Percentiles rank a stretch among this genome's conserved stretches.
These are phyloP conservation scores for Tetrax tetrax DNA, from an alignment of 2,113 vertebrate species.

Conservation along the genomic window DNA sequence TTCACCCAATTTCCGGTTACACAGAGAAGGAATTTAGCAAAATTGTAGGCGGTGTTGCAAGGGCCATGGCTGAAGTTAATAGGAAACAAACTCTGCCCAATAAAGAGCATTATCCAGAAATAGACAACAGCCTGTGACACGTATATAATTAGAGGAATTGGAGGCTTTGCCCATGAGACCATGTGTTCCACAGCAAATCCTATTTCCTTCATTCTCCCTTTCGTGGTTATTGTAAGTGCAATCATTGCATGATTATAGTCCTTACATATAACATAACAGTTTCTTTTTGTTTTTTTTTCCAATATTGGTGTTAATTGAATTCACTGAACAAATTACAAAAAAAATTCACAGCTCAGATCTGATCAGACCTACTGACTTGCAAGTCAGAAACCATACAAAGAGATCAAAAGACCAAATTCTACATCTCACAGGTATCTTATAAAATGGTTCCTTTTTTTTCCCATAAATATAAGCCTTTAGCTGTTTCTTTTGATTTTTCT, in stretches of 20 bases:
- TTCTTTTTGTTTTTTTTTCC: background rate
- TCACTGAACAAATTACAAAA: background rate
- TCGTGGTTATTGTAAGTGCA: background rate
- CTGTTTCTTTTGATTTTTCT: background rate
- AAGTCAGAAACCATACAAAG: background rate
- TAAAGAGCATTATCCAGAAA: constrained; percentile 20
- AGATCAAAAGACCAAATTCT: background rate
- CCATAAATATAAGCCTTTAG: background rate
- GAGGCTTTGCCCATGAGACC: constrained; percentile 25
- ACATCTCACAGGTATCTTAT: background rate
- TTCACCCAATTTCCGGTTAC: background rate
- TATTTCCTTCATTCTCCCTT: constrained; percentile 7
- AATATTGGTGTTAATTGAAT: background rate
- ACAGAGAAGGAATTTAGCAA: constrained; percentile 14
- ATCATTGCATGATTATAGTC: background rate
- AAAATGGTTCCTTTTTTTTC: background rate
- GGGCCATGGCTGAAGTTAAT: background rate
- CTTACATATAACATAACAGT: background rate
- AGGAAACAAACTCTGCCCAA: background rate
- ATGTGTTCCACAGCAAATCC: constrained; percentile 13
- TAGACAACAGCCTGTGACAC: background rate
- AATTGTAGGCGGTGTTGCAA: background rate
- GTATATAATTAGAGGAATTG: constrained; percentile 26
- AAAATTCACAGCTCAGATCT: background rate
- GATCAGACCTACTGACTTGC: background rate